Percentiles rank a stretch among this genome's conserved stretches.
phyloP scores from a whole-genome alignment of 2,797 vertebrate genomes.

The Borostomias antarcticus region DNA sequence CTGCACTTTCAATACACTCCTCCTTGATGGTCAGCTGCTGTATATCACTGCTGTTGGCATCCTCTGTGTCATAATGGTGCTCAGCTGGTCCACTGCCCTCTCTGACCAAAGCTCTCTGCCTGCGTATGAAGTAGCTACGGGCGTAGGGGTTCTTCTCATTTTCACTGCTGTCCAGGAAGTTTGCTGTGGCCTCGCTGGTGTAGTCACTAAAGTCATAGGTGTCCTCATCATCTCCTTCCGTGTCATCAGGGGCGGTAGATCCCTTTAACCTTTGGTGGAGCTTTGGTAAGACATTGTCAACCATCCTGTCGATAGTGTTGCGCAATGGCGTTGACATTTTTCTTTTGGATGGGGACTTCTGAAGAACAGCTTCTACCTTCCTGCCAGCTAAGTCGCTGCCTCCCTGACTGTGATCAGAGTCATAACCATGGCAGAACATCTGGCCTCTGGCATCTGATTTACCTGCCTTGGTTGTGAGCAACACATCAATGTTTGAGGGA shows the following conservation, averaged over 20 bases:
- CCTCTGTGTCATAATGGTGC: constrained; percentile 14
- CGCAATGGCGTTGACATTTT: constrained; percentile 79
- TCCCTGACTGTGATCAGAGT: constrained; percentile 71
- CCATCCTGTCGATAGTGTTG: constrained; percentile 85
- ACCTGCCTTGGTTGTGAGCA: constrained; percentile 75
- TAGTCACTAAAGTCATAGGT: constrained; percentile 81
- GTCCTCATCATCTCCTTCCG: constrained; percentile 82
- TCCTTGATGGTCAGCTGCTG: constrained; percentile 72
- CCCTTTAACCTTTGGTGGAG: constrained; percentile 80
- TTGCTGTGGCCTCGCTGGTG: constrained; percentile 65
- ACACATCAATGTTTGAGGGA: constrained; percentile 72
- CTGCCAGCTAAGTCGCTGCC: constrained; percentile 66
- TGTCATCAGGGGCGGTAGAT: constrained; percentile 77
- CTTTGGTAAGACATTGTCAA: constrained; percentile 83
- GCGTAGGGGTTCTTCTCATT: constrained; percentile 57
- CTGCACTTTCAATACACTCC: constrained; percentile 57
- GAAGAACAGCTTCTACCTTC: constrained; percentile 68
- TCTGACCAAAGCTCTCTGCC: constrained; percentile 52
- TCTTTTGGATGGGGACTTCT: constrained; percentile 64
- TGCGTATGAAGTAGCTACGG: constrained; percentile 57
- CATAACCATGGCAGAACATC: constrained; percentile 74
- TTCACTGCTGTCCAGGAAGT: constrained; percentile 53
- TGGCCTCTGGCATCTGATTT: constrained; percentile 79
- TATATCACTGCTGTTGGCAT: constrained; percentile 60
- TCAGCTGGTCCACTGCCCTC: constrained; percentile 46